Conservation (phyloP, 2,888 invertebrate species). For the Ariolimax columbianus region DNA sequence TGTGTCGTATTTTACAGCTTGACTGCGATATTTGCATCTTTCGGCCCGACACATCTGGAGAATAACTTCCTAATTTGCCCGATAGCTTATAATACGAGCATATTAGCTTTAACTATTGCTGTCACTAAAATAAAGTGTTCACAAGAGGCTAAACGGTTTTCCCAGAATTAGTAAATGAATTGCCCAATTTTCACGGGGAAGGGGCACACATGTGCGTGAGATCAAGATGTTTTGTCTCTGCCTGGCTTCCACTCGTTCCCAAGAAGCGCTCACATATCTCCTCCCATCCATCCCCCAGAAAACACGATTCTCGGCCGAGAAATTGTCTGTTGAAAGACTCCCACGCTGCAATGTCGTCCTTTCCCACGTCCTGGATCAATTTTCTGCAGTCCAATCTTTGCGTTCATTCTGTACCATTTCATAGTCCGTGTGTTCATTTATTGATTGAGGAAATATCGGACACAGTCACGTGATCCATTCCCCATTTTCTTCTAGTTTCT, state of each 20-base stretch:
- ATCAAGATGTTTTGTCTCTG: neutral
- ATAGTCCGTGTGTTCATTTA: too few relatives aligned
- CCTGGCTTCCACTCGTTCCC: neutral
- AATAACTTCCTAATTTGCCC: too few relatives aligned
- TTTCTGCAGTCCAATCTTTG: neutral
- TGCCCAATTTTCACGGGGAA: neutral
- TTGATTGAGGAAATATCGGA: too few relatives aligned
- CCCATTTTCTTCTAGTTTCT: too few relatives aligned
- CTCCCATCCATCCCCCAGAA: neutral
- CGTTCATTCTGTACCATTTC: neutral
- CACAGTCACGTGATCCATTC: too few relatives aligned
- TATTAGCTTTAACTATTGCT: too few relatives aligned
- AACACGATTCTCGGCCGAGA: neutral
- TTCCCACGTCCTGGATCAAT: slow-evolving; percentile 5
- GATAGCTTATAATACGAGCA: too few relatives aligned
- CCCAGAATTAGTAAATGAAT: slow-evolving; percentile 7
- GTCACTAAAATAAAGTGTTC: too few relatives aligned
- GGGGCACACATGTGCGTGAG: neutral
- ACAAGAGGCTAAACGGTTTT: neutral
- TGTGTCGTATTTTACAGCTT: too few relatives aligned
- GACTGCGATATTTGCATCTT: too few relatives aligned
- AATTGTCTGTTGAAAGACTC: neutral
- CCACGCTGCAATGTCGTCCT: neutral
- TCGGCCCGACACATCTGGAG: too few relatives aligned
- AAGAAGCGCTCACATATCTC: too few relatives aligned